Evolutionary conservation across 2,797 vertebrate genomes (phyloP), one percentile per base, ranked within the genome.

Genomic region (Cichlasoma orientale): DNA sequence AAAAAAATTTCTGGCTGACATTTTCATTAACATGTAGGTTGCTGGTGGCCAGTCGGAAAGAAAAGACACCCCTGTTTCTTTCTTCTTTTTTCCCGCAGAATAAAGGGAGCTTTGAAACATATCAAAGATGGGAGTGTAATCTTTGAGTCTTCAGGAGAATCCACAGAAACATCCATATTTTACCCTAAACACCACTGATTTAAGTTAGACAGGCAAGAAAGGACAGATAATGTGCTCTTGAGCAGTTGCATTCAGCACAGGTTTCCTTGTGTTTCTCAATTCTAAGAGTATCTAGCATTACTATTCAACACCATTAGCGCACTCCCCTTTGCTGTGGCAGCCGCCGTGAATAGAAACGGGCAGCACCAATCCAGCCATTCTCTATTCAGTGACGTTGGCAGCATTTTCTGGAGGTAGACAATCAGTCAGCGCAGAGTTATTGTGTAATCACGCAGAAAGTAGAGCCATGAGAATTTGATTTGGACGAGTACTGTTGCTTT

Each of bases 371-470:
- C 80, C 86, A 85, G 79, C 82, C 88, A 85, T 90, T 73, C 90
- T 88, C 89, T 18, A 87, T 92, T 94, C 87, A 89, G 54, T 59
- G 52, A 38, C 75, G 33, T 82, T 89, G 89, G 88, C 91, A 87
- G 89, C 78, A 10, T 82, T 88, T 85, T 83, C 87, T 78, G 79
- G 82, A 87, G 90, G 89, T 86, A 89, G 86, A 89, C 85, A 92
- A 89, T 94, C 88, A 82, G 77, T 88, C 89, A 72, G 87, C 75
- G 77, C 81, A 16, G 81, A 86, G 86, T 92, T 93, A 92, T 94
- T 94, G 91, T 94, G 91, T 90, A 91, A 91, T 93, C 91, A 85
- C 36, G 85, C 88, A 56, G 88, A 89, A 92, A 92, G 87, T 88
- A 78, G 87, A 88, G 86, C 83, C 82, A 52, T 80, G 86, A 91